A percentile compares a stretch with the other conserved stretches of the same genome.
Conservation (phyloP, 2,888 invertebrate species). For the Thymelicus lineola region DNA sequence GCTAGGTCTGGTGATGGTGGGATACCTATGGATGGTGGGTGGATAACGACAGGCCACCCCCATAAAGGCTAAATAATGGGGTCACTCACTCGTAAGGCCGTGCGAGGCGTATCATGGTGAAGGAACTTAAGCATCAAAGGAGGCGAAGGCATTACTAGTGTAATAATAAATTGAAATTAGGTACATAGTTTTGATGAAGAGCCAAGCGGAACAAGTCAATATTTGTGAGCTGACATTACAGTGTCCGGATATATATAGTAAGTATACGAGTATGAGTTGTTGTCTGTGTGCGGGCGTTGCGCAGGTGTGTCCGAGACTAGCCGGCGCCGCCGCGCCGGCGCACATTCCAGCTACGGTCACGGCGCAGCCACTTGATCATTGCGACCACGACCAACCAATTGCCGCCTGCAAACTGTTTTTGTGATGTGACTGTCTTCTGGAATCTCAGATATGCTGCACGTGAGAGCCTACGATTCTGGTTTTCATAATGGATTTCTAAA, state of each 20-base stretch:
- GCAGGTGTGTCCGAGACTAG: constrained; percentile 88
- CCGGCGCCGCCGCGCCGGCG: constrained; percentile 88
- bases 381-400: constrained; percentile 45
- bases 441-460: constrained; percentile 17
- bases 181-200: neutral
- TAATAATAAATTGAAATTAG: too few species aligned
- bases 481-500: neutral
- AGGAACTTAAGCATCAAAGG: too few species aligned
- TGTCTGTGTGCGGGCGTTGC: constrained; percentile 51
- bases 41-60: too few species aligned
- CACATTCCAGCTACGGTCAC: constrained; percentile 85
- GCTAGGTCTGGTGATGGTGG: too few species aligned
- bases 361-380: constrained; percentile 56
- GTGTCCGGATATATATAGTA: constrained; percentile 40
- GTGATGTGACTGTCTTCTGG: constrained; percentile 32
- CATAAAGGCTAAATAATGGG: too few species aligned
- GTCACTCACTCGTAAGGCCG: too few species aligned
- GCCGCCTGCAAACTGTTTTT: constrained; percentile 44
- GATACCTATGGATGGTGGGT: too few species aligned
- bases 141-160: too few species aligned
- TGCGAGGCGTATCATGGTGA: too few species aligned
- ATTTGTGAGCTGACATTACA: constrained; percentile 41
- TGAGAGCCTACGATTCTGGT: neutral
- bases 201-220: constrained; percentile 16
- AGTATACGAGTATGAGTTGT: constrained; percentile 43